Evolutionary conservation across 2,113 vertebrate genomes (phyloP).

Genomic region (Microcebus murinus): DNA sequence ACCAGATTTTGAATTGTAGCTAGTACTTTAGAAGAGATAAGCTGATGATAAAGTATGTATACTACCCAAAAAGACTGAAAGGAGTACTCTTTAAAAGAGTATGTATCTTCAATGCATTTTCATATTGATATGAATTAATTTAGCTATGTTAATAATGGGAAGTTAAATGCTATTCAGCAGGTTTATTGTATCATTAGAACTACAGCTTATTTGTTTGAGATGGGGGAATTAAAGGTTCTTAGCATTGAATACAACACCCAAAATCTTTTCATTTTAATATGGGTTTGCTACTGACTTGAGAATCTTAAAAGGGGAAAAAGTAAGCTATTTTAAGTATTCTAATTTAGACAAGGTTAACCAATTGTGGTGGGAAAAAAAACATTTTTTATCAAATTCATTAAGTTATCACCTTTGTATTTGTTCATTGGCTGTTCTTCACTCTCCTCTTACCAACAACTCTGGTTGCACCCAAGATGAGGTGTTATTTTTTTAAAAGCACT

Average conservation of each 20-base stretch:
- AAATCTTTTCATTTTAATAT: slow-evolving; percentile 6
- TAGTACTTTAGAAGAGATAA: background rate
- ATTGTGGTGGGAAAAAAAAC: background rate
- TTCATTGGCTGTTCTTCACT: background rate
- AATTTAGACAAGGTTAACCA: slow-evolving; percentile 17
- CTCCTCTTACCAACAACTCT: background rate
- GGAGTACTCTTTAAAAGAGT: background rate
- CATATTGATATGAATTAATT: background rate
- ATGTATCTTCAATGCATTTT: background rate
- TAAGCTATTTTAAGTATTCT: slow-evolving; percentile 42
- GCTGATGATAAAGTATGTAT: background rate
- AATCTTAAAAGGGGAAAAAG: slow-evolving; percentile 49
- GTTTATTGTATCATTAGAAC: slow-evolving; percentile 41
- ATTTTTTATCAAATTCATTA: background rate
- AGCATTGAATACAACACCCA: background rate
- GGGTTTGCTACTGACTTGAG: slow-evolving; percentile 52
- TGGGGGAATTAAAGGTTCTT: slow-evolving; percentile 13
- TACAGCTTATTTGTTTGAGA: background rate
- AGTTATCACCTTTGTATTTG: background rate
- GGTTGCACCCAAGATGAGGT: background rate
- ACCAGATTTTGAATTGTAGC: slow-evolving; percentile 36
- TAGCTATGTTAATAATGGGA: background rate
- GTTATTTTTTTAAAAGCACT: background rate
- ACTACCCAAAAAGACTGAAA: background rate
- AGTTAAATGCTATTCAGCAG: slow-evolving; percentile 47